These are phyloP conservation scores for Cossypha polioptera DNA, from an alignment of 2,797 vertebrate genomes.

Conservation along the genomic window DNA sequence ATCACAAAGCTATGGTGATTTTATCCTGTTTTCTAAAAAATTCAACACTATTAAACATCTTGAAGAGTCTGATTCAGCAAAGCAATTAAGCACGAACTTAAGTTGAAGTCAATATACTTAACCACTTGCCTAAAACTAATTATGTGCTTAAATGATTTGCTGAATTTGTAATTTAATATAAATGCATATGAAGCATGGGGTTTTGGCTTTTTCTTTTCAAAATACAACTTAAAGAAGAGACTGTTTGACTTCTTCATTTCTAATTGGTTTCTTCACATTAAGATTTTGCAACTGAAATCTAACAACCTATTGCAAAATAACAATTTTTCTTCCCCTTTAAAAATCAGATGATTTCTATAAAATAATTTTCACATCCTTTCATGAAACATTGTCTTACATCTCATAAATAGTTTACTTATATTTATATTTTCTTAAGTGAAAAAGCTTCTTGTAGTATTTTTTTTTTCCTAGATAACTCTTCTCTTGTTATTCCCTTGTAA, in stretches of 20 bases:
- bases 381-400: background rate
- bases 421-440: background rate
- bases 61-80: background rate
- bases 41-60: background rate
- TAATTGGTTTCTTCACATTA: background rate
- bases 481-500: background rate
- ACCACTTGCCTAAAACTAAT: slow-evolving; percentile 1
- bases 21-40: background rate
- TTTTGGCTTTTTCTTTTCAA: background rate
- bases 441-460: background rate
- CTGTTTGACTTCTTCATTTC: background rate
- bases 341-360: background rate
- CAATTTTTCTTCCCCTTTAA: background rate
- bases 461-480: background rate
- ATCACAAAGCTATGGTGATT: background rate
- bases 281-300: background rate
- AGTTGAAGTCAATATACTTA: slow-evolving; percentile 11
- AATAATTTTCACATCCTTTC: background rate
- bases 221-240: background rate
- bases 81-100: background rate
- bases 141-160: slow-evolving; percentile 5
- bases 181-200: background rate
- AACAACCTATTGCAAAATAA: background rate
- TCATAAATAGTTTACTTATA: background rate
- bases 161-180: slow-evolving; percentile 13